phyloP scores from a whole-genome alignment of 2,797 vertebrate genomes.

The Malurus splendens region DNA sequence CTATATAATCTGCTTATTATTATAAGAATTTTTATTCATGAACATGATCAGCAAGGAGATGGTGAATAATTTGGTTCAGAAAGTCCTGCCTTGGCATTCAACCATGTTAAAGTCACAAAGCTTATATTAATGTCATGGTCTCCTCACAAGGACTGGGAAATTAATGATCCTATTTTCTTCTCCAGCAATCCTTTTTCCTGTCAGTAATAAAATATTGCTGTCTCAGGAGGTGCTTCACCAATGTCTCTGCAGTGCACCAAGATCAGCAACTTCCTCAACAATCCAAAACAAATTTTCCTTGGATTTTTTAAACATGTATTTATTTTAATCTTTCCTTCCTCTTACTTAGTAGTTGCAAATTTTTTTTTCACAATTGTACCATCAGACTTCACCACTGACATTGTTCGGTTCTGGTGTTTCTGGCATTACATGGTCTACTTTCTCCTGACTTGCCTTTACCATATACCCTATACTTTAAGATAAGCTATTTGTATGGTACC shows the following conservation, averaged over 20 bases:
- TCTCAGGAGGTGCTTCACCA: not conserved
- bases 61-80: not conserved
- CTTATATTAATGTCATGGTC: not conserved
- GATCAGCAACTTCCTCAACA: not conserved
- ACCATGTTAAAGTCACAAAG: not conserved
- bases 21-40: not conserved
- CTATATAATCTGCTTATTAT: not conserved
- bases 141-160: not conserved
- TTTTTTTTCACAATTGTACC: not conserved
- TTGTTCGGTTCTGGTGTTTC: not conserved
- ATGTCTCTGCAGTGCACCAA: not conserved
- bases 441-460: not conserved
- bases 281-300: not conserved
- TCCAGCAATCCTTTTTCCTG: not conserved
- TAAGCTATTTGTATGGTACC: not conserved
- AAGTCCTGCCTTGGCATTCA: not conserved
- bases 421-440: not conserved
- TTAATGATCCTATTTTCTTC: not conserved
- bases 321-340: not conserved
- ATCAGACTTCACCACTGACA: not conserved
- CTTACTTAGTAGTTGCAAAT: not conserved
- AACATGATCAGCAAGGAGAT: not conserved
- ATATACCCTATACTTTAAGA: not conserved
- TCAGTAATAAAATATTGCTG: not conserved
- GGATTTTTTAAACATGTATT: not conserved